These are phyloP conservation scores for Malacoctenus gilli DNA, from an alignment of 2,797 vertebrate genomes.

Conservation along the genomic window DNA sequence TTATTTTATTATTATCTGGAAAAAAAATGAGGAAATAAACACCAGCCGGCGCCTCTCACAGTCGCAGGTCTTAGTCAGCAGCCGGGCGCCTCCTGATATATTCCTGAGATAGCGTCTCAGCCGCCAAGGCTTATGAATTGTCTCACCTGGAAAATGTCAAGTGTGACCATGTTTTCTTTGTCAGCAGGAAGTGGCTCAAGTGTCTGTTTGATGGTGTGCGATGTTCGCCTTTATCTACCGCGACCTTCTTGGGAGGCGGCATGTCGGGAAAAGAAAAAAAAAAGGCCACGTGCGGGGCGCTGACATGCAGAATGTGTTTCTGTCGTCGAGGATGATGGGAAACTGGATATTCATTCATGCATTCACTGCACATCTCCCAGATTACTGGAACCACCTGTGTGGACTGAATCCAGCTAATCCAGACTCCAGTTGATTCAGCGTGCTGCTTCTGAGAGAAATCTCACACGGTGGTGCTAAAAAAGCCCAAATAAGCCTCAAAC, in stretches of 20 bases:
- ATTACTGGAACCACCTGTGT: too few species aligned
- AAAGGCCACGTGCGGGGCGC: too few species aligned
- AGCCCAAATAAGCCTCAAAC: too few species aligned
- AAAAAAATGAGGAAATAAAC: constrained; percentile 24
- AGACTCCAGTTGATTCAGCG: too few species aligned
- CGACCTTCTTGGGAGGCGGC: not conserved
- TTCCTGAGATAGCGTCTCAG: constrained; percentile 45
- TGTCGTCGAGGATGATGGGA: not conserved
- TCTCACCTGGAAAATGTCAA: constrained; percentile 58
- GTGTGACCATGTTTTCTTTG: constrained; percentile 33
- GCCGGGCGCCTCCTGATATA: constrained; percentile 24
- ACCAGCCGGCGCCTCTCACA: constrained; percentile 42
- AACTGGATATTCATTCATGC: too few species aligned
- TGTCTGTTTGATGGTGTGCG: not conserved
- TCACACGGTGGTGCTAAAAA: too few species aligned
- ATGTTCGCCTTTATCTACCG: too few species aligned
- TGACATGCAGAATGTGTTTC: not conserved
- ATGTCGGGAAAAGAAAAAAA: not conserved
- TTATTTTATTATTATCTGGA: constrained; percentile 46
- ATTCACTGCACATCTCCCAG: too few species aligned
- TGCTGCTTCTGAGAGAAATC: too few species aligned
- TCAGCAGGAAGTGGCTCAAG: constrained; percentile 43
- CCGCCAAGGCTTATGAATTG: constrained; percentile 26
- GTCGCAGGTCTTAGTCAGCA: constrained; percentile 57
- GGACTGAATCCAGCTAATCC: too few species aligned